Evolutionary conservation across 2,113 vertebrate genomes (phyloP).

Genomic region (Epinephelus fuscoguttatus): DNA sequence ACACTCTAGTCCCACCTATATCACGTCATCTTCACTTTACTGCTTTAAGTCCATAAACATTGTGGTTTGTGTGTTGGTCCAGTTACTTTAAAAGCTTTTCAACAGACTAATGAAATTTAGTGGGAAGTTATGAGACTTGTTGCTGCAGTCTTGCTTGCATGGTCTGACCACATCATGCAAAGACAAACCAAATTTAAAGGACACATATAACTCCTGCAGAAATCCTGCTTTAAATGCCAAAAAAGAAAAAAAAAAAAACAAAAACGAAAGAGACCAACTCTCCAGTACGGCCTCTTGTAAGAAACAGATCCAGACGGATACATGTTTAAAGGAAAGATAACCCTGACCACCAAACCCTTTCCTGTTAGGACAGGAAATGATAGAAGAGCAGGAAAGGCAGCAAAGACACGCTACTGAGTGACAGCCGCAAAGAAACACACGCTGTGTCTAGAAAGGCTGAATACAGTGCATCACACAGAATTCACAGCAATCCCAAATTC

Average conservation of each 20-base stretch:
- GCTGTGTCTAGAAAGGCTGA: constrained; percentile 13
- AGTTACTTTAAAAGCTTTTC: not conserved
- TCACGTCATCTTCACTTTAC: not conserved
- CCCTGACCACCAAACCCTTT: constrained; percentile 42
- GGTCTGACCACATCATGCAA: not conserved
- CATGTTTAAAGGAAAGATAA: constrained; percentile 67
- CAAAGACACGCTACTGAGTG: constrained; percentile 44
- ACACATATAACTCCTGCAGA: no score
- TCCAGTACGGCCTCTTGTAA: not conserved
- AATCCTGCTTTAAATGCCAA: not conserved
- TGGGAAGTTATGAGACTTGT: not conserved
- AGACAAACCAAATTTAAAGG: not conserved
- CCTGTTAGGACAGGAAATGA: constrained; percentile 76
- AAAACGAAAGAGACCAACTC: not conserved
- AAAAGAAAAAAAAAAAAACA: not conserved
- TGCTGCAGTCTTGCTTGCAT: not conserved
- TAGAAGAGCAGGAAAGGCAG: constrained; percentile 74
- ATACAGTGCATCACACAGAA: not conserved
- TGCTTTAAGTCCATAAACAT: not conserved
- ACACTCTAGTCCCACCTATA: not conserved
- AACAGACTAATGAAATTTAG: not conserved
- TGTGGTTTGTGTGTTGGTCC: not conserved
- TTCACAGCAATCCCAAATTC: not conserved
- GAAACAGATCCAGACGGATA: constrained; percentile 42
- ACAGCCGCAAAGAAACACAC: constrained; percentile 37